Percentiles rank a stretch among this genome's conserved stretches.
Conservation (phyloP, 1,140 invertebrate genomes). For the Bactericera cockerelli region DNA sequence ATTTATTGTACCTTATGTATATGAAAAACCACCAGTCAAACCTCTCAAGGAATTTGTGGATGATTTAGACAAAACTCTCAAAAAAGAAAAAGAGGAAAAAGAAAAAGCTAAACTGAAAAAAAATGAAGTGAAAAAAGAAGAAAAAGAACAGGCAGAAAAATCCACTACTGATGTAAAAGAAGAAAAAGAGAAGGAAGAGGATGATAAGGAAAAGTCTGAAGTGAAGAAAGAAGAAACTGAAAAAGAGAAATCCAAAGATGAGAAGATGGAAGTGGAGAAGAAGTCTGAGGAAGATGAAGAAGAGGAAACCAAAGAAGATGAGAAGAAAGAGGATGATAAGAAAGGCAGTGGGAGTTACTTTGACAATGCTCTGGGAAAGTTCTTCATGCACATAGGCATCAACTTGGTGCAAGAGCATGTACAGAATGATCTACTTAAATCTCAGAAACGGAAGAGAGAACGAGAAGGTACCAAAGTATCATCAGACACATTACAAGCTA, state of each 20-base stretch:
- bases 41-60: slow-evolving; percentile 58
- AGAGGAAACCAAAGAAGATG: slow-evolving; percentile 19
- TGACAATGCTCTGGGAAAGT: slow-evolving; percentile 72
- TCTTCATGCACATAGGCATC: slow-evolving; percentile 81
- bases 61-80: slow-evolving; percentile 44
- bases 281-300: slow-evolving; percentile 26
- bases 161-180: slow-evolving; percentile 16
- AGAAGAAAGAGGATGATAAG: slow-evolving; percentile 21
- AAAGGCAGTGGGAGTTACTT: slow-evolving; percentile 41
- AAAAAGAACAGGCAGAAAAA: slow-evolving; percentile 30
- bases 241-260: slow-evolving; percentile 27
- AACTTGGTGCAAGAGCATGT: slow-evolving; percentile 86
- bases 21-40: slow-evolving; percentile 67
- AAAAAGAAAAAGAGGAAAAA: slow-evolving; percentile 32
- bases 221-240: slow-evolving; percentile 26
- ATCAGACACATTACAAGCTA: slow-evolving; percentile 53
- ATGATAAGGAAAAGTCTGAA: slow-evolving; percentile 23
- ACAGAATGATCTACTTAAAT: slow-evolving; percentile 72
- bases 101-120: slow-evolving; percentile 24
- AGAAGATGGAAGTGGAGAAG: slow-evolving; percentile 32
- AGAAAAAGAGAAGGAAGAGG: slow-evolving; percentile 21
- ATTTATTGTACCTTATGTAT: slow-evolving; percentile 84
- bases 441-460: slow-evolving; percentile 64
- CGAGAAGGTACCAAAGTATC: slow-evolving; percentile 46
- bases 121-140: slow-evolving; percentile 26